Conservation (phyloP, 2,113 vertebrate genomes). For the Misgurnus mizolepis region DNA sequence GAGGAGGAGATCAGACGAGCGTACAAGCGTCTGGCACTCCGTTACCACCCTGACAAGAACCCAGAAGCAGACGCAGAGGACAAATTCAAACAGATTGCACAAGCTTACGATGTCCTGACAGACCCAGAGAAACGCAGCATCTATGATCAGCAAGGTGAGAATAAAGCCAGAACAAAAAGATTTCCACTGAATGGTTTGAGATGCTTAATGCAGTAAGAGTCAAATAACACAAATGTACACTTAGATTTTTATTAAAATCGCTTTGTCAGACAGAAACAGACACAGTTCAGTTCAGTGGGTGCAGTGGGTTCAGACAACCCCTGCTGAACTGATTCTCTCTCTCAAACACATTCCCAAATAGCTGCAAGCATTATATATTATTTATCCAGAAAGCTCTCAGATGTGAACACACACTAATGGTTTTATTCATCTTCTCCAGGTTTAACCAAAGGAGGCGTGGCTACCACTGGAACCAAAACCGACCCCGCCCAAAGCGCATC, state of each 20-base stretch:
- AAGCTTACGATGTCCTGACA: conserved; percentile 91
- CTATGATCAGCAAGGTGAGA: conserved; percentile 96
- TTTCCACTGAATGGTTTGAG: background rate
- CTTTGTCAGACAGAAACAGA: no score
- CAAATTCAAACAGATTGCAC: conserved; percentile 95
- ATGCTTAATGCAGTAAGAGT: no score
- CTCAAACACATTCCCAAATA: conserved; percentile 3
- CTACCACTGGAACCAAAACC: conserved; percentile 80
- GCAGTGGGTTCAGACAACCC: conserved; percentile 9
- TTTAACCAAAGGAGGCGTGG: conserved; percentile 83
- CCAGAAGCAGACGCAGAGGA: conserved; percentile 91
- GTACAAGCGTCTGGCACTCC: conserved; percentile 95
- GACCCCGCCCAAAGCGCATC: conserved; percentile 83
- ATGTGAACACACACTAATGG: background rate
- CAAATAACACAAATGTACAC: no score
- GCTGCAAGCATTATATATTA: conserved; percentile 53
- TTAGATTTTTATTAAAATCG: no score
- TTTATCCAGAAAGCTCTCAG: conserved; percentile 34
- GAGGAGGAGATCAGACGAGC: conserved; percentile 98
- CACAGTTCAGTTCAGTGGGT: background rate
- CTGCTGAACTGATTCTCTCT: background rate
- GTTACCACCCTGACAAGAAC: conserved; percentile 98
- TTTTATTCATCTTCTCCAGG: conserved; percentile 59
- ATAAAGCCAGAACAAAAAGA: background rate
- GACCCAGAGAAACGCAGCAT: conserved; percentile 89